Evolutionary conservation across 1,140 invertebrate genomes (phyloP).

Genomic region (Ceratoteleas bidentatus): DNA sequence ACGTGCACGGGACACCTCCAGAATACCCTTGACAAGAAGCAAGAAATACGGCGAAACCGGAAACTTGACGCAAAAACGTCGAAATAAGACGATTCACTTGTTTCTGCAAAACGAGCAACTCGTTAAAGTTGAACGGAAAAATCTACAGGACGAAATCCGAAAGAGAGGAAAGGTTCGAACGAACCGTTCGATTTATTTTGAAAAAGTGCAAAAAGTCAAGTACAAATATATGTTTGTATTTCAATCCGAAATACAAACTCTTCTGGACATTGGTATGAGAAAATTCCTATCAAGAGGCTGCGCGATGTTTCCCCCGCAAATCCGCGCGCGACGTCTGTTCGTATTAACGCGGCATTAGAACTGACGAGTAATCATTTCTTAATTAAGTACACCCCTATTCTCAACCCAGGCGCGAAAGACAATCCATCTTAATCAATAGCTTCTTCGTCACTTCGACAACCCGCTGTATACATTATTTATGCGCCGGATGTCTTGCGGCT

Average conservation of each 20-base stretch:
- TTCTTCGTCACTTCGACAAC: conserved; percentile 60
- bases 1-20: conserved; percentile 72
- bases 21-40: conserved; percentile 62
- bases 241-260: too few relatives aligned
- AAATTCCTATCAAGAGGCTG: too few relatives aligned
- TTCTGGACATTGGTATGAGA: too few relatives aligned
- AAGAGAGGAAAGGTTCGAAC: not conserved
- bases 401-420: conserved; percentile 37
- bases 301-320: conserved; percentile 22
- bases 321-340: too few relatives aligned
- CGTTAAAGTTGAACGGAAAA: conserved; percentile 31
- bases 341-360: conserved; percentile 41
- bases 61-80: conserved; percentile 50
- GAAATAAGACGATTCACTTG: conserved; percentile 55
- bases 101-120: conserved; percentile 45
- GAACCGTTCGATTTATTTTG: not conserved
- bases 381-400: conserved; percentile 49
- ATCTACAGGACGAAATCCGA: conserved; percentile 10
- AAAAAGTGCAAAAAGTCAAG: too few relatives aligned
- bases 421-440: conserved; percentile 61
- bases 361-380: conserved; percentile 53
- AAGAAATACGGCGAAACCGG: conserved; percentile 56
- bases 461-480: conserved; percentile 53
- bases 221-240: too few relatives aligned
- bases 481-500: conserved; percentile 34